Percentiles rank a stretch among this genome's conserved stretches.
Conservation (phyloP, 1,140 invertebrate species). For the Drosophila setifemur region DNA sequence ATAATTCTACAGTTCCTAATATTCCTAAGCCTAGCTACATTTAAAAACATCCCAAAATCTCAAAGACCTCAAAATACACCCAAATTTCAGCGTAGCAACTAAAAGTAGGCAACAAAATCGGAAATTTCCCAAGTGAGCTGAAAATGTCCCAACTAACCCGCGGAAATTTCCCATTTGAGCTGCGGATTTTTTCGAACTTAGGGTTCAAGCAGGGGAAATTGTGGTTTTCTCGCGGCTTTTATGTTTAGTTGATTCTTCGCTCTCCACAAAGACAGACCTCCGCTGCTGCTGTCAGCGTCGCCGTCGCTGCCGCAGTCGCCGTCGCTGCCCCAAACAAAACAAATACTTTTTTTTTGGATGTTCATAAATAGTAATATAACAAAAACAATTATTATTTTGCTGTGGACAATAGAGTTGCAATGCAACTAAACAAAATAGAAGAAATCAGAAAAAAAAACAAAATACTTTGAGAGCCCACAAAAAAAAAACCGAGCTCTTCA, state of each 20-base stretch:
- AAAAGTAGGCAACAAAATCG: constrained; percentile 33
- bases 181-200: constrained; percentile 16
- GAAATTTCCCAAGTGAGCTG: too few relatives aligned
- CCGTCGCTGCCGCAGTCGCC: constrained; percentile 5
- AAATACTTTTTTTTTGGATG: constrained; percentile 20
- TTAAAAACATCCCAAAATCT: not conserved
- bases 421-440: constrained; percentile 1
- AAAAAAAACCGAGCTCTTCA: not conserved
- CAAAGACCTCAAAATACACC: not conserved
- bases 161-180: constrained; percentile 23
- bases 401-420: constrained; percentile 12
- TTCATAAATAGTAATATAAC: not conserved
- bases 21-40: too few relatives aligned
- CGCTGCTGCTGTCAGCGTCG: constrained; percentile 6
- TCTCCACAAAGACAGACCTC: constrained; percentile 12
- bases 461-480: constrained; percentile 6
- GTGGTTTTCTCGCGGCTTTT: not conserved
- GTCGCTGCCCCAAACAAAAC: constrained; percentile 24
- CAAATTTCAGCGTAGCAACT: not conserved
- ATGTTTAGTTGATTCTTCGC: constrained; percentile 21
- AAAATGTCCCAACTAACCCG: constrained; percentile 5
- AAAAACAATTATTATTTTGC: constrained; percentile 12
- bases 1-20: too few relatives aligned
- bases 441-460: constrained; percentile 20
- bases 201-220: constrained; percentile 19